A percentile compares a stretch with the other conserved stretches of the same genome.
Evolutionary conservation across 2,797 vertebrate genomes (phyloP).

Genomic region (Benthosema pterotum): DNA sequence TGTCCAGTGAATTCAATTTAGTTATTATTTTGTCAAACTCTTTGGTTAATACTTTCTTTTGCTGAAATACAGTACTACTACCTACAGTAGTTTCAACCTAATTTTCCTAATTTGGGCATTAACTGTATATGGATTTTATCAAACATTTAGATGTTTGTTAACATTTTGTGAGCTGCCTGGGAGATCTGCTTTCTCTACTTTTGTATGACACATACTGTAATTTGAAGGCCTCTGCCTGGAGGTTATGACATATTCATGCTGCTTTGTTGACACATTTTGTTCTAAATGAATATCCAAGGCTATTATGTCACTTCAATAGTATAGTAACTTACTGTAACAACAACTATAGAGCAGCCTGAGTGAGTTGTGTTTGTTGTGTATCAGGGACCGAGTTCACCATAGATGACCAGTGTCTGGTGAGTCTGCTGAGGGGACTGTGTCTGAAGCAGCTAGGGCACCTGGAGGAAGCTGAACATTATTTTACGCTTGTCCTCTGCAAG

Average conservation of each 20-base stretch:
- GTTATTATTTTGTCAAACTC: too few species aligned
- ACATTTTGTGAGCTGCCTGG: too few species aligned
- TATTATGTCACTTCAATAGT: background rate
- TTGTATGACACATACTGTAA: too few species aligned
- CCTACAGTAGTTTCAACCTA: too few species aligned
- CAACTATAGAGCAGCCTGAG: background rate
- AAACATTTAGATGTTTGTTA: too few species aligned
- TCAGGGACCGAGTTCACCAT: conserved; percentile 87
- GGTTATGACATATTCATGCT: background rate
- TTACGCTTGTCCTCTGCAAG: conserved; percentile 89
- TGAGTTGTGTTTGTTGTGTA: conserved; percentile 26
- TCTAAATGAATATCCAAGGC: background rate
- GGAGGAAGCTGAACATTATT: conserved; percentile 92
- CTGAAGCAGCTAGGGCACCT: conserved; percentile 91
- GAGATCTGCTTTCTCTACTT: too few species aligned
- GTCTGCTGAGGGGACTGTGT: conserved; percentile 93
- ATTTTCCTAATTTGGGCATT: too few species aligned
- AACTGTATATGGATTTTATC: too few species aligned
- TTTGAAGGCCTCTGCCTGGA: too few species aligned
- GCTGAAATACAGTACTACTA: too few species aligned
- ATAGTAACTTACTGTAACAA: background rate
- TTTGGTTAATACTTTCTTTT: too few species aligned
- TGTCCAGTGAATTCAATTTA: too few species aligned
- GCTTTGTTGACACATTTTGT: conserved; percentile 1
- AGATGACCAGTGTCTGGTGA: conserved; percentile 93